Conservation (phyloP, 2,888 invertebrate genomes). For the Torymus aiolomorphi region DNA sequence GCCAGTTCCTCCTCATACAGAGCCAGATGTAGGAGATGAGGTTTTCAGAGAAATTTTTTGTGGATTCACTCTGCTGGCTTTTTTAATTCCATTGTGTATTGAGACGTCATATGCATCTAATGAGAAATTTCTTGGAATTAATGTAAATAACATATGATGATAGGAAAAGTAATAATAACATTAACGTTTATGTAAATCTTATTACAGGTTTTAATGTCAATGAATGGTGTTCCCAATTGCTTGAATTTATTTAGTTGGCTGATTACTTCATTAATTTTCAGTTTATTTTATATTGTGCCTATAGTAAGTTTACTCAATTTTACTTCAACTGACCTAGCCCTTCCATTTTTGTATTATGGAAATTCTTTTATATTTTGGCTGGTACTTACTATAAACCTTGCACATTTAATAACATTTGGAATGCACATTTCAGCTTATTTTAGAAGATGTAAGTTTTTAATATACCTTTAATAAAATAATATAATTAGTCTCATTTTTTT, state of each 20-base stretch:
- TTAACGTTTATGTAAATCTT: neutral
- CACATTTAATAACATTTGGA: constrained; percentile 47
- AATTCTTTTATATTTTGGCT: constrained; percentile 49
- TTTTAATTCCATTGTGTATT: constrained; percentile 65
- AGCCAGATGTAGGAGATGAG: constrained; percentile 54
- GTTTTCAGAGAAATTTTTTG: constrained; percentile 59
- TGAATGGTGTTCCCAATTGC: constrained; percentile 67
- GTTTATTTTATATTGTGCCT: constrained; percentile 21
- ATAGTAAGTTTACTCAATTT: no score
- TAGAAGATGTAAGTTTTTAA: constrained; percentile 41
- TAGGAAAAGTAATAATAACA: constrained; percentile 15
- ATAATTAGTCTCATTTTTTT: no score
- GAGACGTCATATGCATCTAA: constrained; percentile 63
- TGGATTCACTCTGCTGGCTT: constrained; percentile 61
- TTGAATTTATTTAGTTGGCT: constrained; percentile 70
- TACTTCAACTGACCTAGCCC: no score
- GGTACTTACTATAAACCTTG: constrained; percentile 27
- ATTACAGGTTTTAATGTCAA: constrained; percentile 67
- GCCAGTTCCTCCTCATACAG: constrained; percentile 65
- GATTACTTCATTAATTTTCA: constrained; percentile 60
- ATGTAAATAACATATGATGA: no score
- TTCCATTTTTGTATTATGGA: constrained; percentile 12
- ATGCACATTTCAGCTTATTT: constrained; percentile 52
- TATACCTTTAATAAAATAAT: neutral
- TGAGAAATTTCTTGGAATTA: no score